Conservation (phyloP, 2,888 invertebrate species). For the Caenorhabditis doughertyi region DNA sequence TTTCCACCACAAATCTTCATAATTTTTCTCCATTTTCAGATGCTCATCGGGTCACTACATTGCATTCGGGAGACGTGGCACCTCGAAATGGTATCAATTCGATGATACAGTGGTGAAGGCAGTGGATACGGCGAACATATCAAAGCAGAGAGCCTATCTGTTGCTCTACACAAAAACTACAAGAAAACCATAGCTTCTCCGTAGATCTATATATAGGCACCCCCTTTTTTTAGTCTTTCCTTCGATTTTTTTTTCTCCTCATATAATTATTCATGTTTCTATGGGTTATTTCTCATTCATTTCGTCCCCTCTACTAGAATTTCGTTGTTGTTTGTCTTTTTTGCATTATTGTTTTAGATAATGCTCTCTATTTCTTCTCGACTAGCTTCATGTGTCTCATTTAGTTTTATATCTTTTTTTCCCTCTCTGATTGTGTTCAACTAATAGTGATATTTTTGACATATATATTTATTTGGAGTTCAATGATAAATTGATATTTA, state of each 20-base stretch:
- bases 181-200: constrained; percentile 17
- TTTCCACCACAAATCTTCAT: neutral
- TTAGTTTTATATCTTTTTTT: too few species aligned
- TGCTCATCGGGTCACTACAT: constrained; percentile 92
- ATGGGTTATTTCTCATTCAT: neutral
- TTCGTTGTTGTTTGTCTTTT: too few species aligned
- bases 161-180: constrained; percentile 87
- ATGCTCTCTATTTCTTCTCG: too few species aligned
- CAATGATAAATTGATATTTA: too few species aligned
- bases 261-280: neutral
- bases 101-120: constrained; percentile 91
- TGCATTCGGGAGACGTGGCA: constrained; percentile 89
- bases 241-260: neutral
- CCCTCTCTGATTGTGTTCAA: too few species aligned
- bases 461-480: too few species aligned
- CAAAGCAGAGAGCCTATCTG: constrained; percentile 90
- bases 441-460: too few species aligned
- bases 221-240: constrained; percentile 1
- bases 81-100: constrained; percentile 90
- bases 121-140: constrained; percentile 87
- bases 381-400: too few species aligned
- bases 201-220: too few species aligned
- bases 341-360: too few species aligned
- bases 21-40: constrained; percentile 85
- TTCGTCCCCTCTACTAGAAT: too few species aligned